These are phyloP conservation scores for Protomyctophum bolini DNA, from an alignment of 2,113 vertebrate species.

Conservation along the genomic window DNA sequence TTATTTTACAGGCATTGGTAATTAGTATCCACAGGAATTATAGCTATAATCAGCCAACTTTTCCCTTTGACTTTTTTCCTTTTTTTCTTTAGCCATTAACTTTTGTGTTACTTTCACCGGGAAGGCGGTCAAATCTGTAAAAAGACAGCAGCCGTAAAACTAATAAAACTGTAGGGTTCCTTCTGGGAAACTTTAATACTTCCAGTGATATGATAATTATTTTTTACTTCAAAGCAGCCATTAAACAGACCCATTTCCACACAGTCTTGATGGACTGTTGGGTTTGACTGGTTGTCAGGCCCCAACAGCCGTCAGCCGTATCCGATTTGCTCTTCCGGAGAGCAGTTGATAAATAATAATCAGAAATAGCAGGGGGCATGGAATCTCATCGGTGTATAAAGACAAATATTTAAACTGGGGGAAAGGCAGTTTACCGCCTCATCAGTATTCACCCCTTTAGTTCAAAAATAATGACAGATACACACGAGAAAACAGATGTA, in stretches of 20 bases:
- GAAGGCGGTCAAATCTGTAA: conserved; percentile 75
- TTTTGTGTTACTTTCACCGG: conserved; percentile 64
- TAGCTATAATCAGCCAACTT: conserved; percentile 77
- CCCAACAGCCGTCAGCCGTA: neutral
- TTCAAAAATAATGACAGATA: neutral
- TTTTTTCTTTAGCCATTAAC: conserved; percentile 74
- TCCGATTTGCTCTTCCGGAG: neutral
- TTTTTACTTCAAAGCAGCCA: conserved; percentile 72
- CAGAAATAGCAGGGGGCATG: neutral
- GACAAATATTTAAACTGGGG: conserved; percentile 31
- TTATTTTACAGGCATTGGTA: conserved; percentile 83
- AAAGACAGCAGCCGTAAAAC: conserved; percentile 77
- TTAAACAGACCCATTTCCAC: conserved; percentile 66
- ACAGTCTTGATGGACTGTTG: conserved; percentile 36
- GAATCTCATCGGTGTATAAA: conserved; percentile 1
- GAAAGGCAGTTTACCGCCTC: conserved; percentile 9
- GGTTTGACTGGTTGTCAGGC: conserved; percentile 15
- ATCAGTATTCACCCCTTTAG: conserved; percentile 9
- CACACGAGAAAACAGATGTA: neutral
- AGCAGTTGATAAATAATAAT: conserved; percentile 16
- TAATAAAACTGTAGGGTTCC: conserved; percentile 79
- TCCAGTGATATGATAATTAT: conserved; percentile 73
- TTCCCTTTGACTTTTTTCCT: conserved; percentile 63
- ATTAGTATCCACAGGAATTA: conserved; percentile 82
- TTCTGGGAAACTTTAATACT: conserved; percentile 79